Evolutionary conservation across 2,113 vertebrate genomes (phyloP).

Genomic region (Trinectes maculatus): DNA sequence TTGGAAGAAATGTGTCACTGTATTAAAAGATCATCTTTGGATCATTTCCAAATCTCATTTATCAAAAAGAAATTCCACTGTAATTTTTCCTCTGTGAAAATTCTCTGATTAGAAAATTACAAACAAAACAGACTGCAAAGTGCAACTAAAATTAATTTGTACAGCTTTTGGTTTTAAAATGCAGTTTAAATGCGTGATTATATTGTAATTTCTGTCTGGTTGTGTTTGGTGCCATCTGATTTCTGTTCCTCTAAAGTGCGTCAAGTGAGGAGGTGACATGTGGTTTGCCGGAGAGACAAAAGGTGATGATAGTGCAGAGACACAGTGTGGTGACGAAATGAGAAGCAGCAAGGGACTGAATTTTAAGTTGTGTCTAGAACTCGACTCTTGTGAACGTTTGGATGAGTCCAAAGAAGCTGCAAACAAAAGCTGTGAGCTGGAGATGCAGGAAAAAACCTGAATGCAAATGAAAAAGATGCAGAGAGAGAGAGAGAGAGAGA

Average conservation of each 20-base stretch:
- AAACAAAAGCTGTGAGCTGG: slow-evolving; percentile 52
- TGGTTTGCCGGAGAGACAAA: not conserved
- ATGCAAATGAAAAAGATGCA: slow-evolving; percentile 59
- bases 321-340: not conserved
- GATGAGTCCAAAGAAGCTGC: slow-evolving; percentile 55
- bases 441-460: slow-evolving; percentile 53
- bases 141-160: too few species aligned
- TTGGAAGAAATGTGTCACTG: too few species aligned
- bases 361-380: slow-evolving; percentile 3
- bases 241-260: not conserved
- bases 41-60: not conserved
- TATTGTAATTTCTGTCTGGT: not conserved
- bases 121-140: too few species aligned
- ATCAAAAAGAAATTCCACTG: too few species aligned
- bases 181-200: too few species aligned
- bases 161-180: too few species aligned
- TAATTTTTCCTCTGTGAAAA: too few species aligned
- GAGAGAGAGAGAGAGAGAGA: slow-evolving; percentile 20
- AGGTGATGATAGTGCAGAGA: not conserved
- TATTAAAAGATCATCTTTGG: too few species aligned
- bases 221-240: slow-evolving; percentile 3
- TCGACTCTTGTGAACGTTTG: slow-evolving; percentile 37
- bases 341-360: slow-evolving; percentile 2
- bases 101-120: too few species aligned
- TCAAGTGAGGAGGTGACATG: not conserved